Evolutionary conservation across 2,797 vertebrate species (phyloP).

Genomic region (Crocidura indochinensis): DNA sequence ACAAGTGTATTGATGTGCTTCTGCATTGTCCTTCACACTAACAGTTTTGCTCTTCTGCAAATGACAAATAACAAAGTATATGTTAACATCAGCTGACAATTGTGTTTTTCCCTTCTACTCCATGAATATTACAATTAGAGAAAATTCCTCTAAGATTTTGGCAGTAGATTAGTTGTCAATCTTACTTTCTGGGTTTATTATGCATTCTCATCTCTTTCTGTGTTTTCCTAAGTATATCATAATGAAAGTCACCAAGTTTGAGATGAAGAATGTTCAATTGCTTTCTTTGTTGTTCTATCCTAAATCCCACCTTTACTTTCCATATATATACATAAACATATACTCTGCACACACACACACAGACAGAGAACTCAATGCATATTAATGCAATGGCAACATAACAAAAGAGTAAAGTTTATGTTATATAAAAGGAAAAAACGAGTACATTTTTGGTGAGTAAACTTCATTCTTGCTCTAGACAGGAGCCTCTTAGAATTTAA

Average conservation of each 20-base stretch:
- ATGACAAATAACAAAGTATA: constrained; percentile 71
- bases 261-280: neutral
- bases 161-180: constrained; percentile 81
- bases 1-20: neutral
- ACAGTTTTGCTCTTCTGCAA: constrained; percentile 69
- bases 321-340: neutral
- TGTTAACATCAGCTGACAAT: constrained; percentile 82
- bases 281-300: neutral
- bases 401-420: neutral
- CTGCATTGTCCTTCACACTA: constrained; percentile 68
- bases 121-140: constrained; percentile 81
- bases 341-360: neutral
- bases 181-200: constrained; percentile 80
- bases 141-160: constrained; percentile 83
- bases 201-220: constrained; percentile 67
- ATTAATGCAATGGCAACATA: neutral
- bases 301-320: neutral
- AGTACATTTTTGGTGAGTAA: neutral
- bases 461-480: neutral
- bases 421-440: neutral
- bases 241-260: constrained; percentile 68
- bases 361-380: neutral
- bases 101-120: constrained; percentile 77
- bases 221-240: constrained; percentile 72
- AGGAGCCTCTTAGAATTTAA: neutral